These are phyloP conservation scores for Drepana arcuata DNA, from an alignment of 1,140 invertebrate species.

Conservation along the genomic window DNA sequence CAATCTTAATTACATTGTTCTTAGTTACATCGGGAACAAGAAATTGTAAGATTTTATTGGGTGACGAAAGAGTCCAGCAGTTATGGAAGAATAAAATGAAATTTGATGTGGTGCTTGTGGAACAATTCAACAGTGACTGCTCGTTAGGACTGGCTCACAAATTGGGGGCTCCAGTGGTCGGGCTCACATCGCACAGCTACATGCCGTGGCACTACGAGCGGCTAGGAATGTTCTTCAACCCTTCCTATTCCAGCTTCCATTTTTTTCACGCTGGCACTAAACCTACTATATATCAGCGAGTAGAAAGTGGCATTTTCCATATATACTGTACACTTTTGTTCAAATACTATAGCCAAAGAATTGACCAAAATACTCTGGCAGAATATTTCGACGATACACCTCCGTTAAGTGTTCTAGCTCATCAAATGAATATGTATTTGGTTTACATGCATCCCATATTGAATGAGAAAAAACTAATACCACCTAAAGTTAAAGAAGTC, in stretches of 20 bases:
- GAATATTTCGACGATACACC: conserved; percentile 74
- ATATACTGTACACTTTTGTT: conserved; percentile 34
- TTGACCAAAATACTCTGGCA: conserved; percentile 45
- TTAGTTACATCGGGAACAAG: conserved; percentile 18
- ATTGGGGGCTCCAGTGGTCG: conserved; percentile 76
- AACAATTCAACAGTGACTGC: conserved; percentile 81
- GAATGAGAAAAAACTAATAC: conserved; percentile 69
- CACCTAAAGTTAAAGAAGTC: conserved; percentile 77
- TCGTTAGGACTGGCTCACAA: conserved; percentile 74
- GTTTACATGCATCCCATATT: conserved; percentile 76
- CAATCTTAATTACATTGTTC: conserved; percentile 22
- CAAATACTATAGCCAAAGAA: conserved; percentile 35
- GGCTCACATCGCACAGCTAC: conserved; percentile 69
- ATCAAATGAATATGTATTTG: conserved; percentile 74
- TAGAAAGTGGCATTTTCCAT: conserved; percentile 38
- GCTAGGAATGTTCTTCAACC: conserved; percentile 72
- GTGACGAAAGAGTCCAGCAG: conserved; percentile 51
- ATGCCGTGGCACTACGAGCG: conserved; percentile 74
- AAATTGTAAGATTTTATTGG: conserved; percentile 54
- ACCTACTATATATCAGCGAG: conserved; percentile 65
- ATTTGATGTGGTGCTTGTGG: conserved; percentile 78
- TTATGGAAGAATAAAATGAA: conserved; percentile 54
- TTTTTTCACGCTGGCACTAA: conserved; percentile 69
- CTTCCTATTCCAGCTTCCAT: conserved; percentile 68
- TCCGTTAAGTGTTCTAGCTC: conserved; percentile 70